Conservation (phyloP, 2,888 invertebrate genomes). For the Seladonia tumulorum region DNA sequence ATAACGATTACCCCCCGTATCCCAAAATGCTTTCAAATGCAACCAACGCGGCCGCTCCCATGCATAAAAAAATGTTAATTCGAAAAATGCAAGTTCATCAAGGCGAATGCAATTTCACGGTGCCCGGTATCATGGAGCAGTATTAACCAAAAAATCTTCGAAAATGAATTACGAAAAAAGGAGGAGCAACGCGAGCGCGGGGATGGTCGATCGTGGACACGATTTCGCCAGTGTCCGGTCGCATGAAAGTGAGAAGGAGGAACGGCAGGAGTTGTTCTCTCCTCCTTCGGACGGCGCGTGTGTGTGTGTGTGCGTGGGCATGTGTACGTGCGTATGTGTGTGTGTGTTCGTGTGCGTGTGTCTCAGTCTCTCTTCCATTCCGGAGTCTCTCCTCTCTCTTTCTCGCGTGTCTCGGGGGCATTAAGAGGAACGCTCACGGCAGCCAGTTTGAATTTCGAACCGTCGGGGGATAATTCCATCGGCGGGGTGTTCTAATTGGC, state of each 20-base stretch:
- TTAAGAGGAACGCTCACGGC: constrained; percentile 78
- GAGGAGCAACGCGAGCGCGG: not conserved
- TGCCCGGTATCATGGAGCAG: not conserved
- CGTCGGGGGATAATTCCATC: constrained; percentile 82
- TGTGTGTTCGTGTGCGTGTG: too few relatives aligned
- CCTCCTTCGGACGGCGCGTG: not conserved
- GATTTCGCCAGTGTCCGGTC: constrained; percentile 22
- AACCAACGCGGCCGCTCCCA: not conserved
- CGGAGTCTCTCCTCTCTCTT: not conserved
- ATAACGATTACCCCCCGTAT: too few relatives aligned
- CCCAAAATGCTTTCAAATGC: too few relatives aligned
- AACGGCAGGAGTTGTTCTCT: not conserved
- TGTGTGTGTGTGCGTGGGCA: too few relatives aligned
- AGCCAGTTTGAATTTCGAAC: constrained; percentile 83
- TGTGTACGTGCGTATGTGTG: not conserved
- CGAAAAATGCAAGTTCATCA: not conserved
- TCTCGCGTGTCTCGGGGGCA: constrained; percentile 79
- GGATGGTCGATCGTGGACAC: constrained; percentile 16
- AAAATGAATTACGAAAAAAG: not conserved
- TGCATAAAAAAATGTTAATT: not conserved
- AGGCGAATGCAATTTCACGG: constrained; percentile 14
- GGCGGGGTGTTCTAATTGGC: constrained; percentile 83
- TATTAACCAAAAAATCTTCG: not conserved
- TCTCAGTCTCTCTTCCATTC: not conserved
- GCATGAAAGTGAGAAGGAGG: constrained; percentile 13